Base-by-base conservation (phyloP, 2,888 invertebrate species). In the Eupithecia subfuscata region DNA sequence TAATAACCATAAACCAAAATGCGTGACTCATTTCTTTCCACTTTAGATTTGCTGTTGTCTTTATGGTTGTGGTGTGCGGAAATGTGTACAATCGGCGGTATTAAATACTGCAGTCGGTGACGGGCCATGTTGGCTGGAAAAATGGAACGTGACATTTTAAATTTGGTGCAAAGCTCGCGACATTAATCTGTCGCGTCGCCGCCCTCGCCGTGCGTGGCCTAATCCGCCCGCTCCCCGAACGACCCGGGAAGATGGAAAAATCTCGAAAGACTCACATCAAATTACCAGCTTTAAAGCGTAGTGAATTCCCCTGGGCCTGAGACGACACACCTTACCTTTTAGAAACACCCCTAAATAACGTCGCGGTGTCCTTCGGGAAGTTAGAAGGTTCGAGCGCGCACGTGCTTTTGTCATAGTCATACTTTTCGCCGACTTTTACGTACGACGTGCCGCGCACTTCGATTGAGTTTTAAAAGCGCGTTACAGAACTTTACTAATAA, bases 251-350 rank as follows among this genome's bases (percentile, higher is more conserved):
- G 92, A 93, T 92, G 92, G 92, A 92, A 93, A 93, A 93, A 93
- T 94, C 94, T 93, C 90, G 88, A 90, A 93, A 93, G 91, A 90
- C 92, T 93, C 93, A 88, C 93, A 92, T 93, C 93, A 94, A 94
- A 94, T 94, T 94, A 94, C 94, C 92, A 90, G 92, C 90, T 93
- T 93, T 94, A 93, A 94, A 94, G 91, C 90, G 90, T 89, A 90
- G 90, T 88, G 89, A 91, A 93, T 92, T 92, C 93, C 92, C 92
- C 82, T 84, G 91, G 89, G 92, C 88, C 80, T 80, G 82, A 86
- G 87, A 89, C 92, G 90, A 92, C 91, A 93, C 92, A 93, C 92
- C 94, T 94, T 92, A 89, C 93, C 93, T 93, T 94, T 93, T 92
- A 93, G 89, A 86, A 87, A 86, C 88, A 89, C 89, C 90, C 92